phyloP scores from a whole-genome alignment of 1,140 invertebrate species.

The Drosophila athabasca region DNA sequence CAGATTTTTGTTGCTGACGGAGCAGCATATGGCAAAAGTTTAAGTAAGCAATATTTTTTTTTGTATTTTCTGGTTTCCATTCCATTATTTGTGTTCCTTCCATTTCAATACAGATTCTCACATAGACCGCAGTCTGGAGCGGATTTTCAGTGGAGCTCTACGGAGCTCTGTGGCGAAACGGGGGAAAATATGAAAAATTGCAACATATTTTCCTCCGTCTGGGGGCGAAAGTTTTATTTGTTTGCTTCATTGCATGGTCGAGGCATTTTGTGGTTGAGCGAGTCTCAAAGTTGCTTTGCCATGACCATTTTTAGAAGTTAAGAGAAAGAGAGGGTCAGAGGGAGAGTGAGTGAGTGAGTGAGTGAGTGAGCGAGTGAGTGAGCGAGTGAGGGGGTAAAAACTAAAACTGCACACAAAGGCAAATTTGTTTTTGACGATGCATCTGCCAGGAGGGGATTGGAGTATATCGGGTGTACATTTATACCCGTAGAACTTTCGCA shows the following conservation, averaged over 20 bases:
- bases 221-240: conserved; percentile 74
- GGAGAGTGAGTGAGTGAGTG: too few relatives aligned
- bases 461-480: conserved; percentile 1
- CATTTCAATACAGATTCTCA: conserved; percentile 43
- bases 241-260: conserved; percentile 74
- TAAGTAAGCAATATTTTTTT: conserved; percentile 80
- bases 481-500: background rate
- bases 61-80: conserved; percentile 41
- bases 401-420: conserved; percentile 56
- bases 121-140: conserved; percentile 44
- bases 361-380: too few relatives aligned
- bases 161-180: background rate
- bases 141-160: conserved; percentile 8
- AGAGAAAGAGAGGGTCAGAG: too few relatives aligned
- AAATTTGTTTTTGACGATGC: conserved; percentile 45
- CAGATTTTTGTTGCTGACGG: conserved; percentile 70
- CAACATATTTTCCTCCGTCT: conserved; percentile 68
- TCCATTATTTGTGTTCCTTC: conserved; percentile 47
- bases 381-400: conserved; percentile 4
- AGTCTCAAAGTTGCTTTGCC: conserved; percentile 59
- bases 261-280: conserved; percentile 76
- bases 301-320: conserved; percentile 12
- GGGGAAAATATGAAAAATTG: conserved; percentile 72
- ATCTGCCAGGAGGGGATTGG: conserved; percentile 38
- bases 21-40: conserved; percentile 78